These are phyloP conservation scores for Salpingus planirostris DNA, from an alignment of 2,888 invertebrate genomes.

Conservation along the genomic window DNA sequence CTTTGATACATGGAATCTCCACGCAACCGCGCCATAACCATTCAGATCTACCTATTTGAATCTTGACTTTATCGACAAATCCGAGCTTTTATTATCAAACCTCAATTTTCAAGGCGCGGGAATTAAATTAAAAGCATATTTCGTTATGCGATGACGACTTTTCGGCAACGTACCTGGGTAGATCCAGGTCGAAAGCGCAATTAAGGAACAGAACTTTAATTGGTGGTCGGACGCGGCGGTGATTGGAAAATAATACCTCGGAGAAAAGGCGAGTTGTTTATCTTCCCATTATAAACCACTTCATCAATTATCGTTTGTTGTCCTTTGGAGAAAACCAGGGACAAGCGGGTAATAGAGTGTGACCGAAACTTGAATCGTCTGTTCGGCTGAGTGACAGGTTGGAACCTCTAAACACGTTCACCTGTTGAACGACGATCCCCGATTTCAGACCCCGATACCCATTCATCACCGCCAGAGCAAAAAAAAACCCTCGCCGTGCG, in stretches of 20 bases:
- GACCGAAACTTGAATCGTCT: slow-evolving; percentile 17
- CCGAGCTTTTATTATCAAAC: no score
- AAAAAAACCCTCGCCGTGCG: no score
- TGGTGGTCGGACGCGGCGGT: slow-evolving; percentile 13
- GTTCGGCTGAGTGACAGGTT: slow-evolving; percentile 11
- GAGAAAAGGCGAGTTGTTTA: slow-evolving; percentile 16
- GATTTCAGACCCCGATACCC: no score
- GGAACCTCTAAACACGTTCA: slow-evolving; percentile 13
- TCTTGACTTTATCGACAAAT: no score
- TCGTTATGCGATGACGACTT: no score
- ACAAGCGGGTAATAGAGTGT: slow-evolving; percentile 20
- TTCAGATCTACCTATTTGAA: slow-evolving; percentile 28
- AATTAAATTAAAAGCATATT: no score
- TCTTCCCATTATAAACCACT: slow-evolving; percentile 18
- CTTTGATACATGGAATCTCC: slow-evolving; percentile 21
- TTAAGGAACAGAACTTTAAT: slow-evolving; percentile 9
- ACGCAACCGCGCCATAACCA: no score
- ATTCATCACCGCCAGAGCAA: no score
- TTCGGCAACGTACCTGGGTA: no score
- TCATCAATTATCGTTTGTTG: slow-evolving; percentile 19
- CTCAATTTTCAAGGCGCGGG: no score
- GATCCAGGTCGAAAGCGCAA: no score
- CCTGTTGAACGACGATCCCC: slow-evolving; percentile 10
- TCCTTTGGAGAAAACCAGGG: slow-evolving; percentile 11
- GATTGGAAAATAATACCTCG: slow-evolving; percentile 19